Base-by-base conservation (phyloP, 2,888 invertebrate species). In the Odontocerum albicorne region DNA sequence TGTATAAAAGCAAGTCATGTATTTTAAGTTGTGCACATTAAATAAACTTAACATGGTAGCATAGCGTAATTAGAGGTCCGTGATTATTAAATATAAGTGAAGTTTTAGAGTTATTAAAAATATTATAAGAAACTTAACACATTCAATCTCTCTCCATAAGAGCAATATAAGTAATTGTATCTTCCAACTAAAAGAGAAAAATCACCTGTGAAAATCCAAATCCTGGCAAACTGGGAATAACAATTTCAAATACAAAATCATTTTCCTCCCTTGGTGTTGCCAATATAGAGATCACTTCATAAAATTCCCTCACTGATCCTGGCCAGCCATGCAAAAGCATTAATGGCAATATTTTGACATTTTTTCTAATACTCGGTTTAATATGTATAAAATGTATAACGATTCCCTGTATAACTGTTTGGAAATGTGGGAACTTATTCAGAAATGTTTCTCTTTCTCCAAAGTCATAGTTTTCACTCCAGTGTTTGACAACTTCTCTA, bases 281-380 rank as follows among this genome's bases (percentile, higher is more conserved):
- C 27, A 90, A 67, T 53, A 82, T 64, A 0, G 90, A 89, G 47
- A 90, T 84, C 13, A 89, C 69, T 49, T 87, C 86, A 66, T 88
- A 87, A 69, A 91, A 92, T 69, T 93, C 92, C 3, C 86, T 79
- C 1, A 92, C 70, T 90, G 89, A 88, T 2, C 92, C 90, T 0
- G 93, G 94, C 93, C 93, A 93, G 15, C 93, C 92, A 63, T 93
- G 92, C 12, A 89, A 67, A 39, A 94, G 52, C 3, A 93, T 67
- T 7, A 94, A 61, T 0, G 92, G 90, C 1, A 86, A 62, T 2
- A 84, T 33, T 71, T 71, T 62, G 66, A 65, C 74, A 16, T 68
- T 57, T 47, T 68, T 58, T 50, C 65, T 55, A 2, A 68, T 65
- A 17, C 69, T 65, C 1, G 88, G 87, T 64, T 83, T 84, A 0